These are phyloP conservation scores for Actinemys pallida DNA, from an alignment of 2,113 vertebrate species.

Conservation along the genomic window DNA sequence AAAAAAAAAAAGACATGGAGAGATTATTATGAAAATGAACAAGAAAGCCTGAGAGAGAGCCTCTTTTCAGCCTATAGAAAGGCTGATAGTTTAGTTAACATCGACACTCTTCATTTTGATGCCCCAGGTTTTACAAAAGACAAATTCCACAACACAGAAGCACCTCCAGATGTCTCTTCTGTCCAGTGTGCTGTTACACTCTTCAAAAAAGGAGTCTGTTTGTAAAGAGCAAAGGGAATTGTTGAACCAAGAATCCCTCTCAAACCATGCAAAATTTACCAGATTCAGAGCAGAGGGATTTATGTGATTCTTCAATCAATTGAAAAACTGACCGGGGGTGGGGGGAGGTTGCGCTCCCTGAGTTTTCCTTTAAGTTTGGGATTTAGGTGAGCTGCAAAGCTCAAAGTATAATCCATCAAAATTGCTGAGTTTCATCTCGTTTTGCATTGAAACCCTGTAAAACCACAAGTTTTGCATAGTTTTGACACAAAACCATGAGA, in stretches of 20 bases:
- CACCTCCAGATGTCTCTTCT: background rate
- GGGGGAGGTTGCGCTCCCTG: background rate
- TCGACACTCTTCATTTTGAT: background rate
- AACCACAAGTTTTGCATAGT: background rate
- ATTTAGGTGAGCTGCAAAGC: background rate
- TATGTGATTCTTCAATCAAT: background rate
- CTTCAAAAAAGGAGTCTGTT: background rate
- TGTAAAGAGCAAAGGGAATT: background rate
- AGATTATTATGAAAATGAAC: background rate
- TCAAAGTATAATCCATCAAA: background rate
- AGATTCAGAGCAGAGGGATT: background rate
- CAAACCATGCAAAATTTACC: background rate
- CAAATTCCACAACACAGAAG: background rate
- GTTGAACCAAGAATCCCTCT: background rate
- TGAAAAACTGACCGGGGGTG: background rate
- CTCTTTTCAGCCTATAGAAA: background rate
- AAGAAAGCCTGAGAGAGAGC: background rate
- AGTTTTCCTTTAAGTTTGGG: background rate
- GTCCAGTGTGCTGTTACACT: accelerated
- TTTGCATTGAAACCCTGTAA: background rate
- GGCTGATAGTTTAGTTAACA: background rate
- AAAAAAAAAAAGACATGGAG: background rate
- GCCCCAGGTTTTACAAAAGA: background rate
- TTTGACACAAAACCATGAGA: background rate
- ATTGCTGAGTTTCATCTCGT: background rate